These are phyloP conservation scores for Glossophaga mutica DNA, from an alignment of 2,797 vertebrate species.

Conservation along the genomic window DNA sequence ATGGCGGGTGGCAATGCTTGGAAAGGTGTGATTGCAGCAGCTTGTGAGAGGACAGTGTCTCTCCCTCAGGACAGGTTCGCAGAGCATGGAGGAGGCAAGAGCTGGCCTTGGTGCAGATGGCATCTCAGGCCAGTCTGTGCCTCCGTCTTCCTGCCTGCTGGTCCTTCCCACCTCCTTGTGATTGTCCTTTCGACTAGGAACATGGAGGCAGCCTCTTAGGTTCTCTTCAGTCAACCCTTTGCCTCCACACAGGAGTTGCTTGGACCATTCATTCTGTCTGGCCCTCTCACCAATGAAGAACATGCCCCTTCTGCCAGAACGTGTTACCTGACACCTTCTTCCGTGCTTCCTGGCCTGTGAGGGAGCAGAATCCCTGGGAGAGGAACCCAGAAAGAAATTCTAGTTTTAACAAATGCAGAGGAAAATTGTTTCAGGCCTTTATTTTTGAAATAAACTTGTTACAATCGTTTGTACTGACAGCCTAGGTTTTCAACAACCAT, in stretches of 20 bases:
- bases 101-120: not conserved
- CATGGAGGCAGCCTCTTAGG: not conserved
- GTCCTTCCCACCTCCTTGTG: not conserved
- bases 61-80: not conserved
- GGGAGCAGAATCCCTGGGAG: slow-evolving; percentile 43
- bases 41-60: not conserved
- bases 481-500: slow-evolving; percentile 65
- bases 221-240: not conserved
- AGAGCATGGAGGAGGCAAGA: not conserved
- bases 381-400: slow-evolving; percentile 50
- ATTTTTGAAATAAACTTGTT: slow-evolving; percentile 66
- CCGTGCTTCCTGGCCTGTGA: not conserved
- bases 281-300: not conserved
- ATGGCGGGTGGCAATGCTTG: not conserved
- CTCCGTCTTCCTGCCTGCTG: not conserved
- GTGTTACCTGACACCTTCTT: not conserved
- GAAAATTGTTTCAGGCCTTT: slow-evolving; percentile 57
- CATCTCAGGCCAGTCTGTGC: not conserved
- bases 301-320: not conserved
- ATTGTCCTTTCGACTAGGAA: not conserved
- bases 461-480: slow-evolving; percentile 50
- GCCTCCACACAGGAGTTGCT: not conserved
- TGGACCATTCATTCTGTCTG: not conserved
- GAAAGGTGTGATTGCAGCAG: not conserved
- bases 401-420: slow-evolving; percentile 56